Evolutionary conservation across 2,113 vertebrate species (phyloP).

Genomic region (Pseudopipra pipra): DNA sequence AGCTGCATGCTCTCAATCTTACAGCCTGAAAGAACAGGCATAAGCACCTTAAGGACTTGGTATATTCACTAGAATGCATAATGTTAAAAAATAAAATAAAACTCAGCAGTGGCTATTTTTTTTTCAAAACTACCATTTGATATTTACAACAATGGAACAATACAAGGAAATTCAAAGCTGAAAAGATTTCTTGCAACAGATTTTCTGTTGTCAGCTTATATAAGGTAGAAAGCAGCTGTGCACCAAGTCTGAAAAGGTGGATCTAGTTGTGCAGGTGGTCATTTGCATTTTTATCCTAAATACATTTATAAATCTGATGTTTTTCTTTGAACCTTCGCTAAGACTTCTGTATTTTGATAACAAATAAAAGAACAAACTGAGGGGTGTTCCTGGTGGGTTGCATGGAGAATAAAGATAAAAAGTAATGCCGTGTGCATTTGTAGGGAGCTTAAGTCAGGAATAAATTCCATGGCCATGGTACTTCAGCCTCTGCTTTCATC

Average conservation of each 20-base stretch:
- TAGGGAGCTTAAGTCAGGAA: not conserved
- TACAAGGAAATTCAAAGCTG: not conserved
- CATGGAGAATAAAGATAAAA: not conserved
- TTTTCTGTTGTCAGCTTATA: not conserved
- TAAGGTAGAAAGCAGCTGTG: not conserved
- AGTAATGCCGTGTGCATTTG: not conserved
- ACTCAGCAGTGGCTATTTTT: not conserved
- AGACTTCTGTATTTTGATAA: not conserved
- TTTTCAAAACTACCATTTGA: not conserved
- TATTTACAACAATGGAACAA: not conserved
- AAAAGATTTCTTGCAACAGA: not conserved
- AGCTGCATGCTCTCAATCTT: not conserved
- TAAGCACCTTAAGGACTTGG: not conserved
- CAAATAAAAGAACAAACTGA: not conserved
- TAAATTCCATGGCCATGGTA: not conserved
- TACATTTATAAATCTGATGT: not conserved
- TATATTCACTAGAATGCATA: not conserved
- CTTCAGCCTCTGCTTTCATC: not conserved
- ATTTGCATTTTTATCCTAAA: slow-evolving; percentile 1
- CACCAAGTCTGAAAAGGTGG: not conserved
- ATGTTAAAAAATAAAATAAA: not conserved
- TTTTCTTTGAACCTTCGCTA: not conserved
- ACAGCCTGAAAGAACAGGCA: not conserved
- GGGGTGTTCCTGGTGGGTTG: not conserved
- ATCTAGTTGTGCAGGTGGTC: not conserved